phyloP scores from a whole-genome alignment of 2,888 invertebrate species.

The Stenotaenia linearis region DNA sequence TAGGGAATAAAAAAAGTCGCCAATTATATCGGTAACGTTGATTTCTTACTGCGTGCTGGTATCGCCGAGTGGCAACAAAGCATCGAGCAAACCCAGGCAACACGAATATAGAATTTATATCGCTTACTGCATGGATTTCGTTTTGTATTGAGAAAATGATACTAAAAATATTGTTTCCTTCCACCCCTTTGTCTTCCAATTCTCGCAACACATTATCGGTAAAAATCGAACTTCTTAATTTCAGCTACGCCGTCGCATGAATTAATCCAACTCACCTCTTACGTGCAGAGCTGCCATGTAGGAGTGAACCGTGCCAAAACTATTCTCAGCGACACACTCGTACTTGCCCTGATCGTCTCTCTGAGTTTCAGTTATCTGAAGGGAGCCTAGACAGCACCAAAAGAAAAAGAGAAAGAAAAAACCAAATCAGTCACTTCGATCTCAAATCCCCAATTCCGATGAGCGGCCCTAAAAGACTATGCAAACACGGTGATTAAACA shows the following conservation, averaged over 20 bases:
- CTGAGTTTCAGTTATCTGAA: constrained; percentile 84
- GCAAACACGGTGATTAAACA: too few species aligned
- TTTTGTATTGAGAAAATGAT: too few species aligned
- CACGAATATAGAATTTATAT: too few species aligned
- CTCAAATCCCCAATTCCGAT: not conserved
- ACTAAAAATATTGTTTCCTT: too few species aligned
- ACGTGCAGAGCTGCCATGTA: constrained; percentile 81
- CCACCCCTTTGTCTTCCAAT: too few species aligned
- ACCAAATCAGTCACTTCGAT: not conserved
- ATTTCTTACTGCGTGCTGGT: too few species aligned
- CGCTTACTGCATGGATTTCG: too few species aligned
- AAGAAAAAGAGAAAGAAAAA: not conserved
- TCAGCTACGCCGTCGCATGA: too few species aligned
- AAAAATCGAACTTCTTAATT: not conserved
- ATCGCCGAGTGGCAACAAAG: too few species aligned
- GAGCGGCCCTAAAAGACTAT: not conserved
- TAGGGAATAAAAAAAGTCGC: not conserved
- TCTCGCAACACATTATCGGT: too few species aligned
- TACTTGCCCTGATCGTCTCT: constrained; percentile 91
- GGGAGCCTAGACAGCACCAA: constrained; percentile 58
- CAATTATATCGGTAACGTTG: too few species aligned
- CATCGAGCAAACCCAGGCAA: too few species aligned
- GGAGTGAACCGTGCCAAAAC: constrained; percentile 87
- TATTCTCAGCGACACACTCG: constrained; percentile 92
- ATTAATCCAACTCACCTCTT: constrained; percentile 61